Percentiles rank a stretch among this genome's conserved stretches.
phyloP scores from a whole-genome alignment of 2,888 invertebrate genomes.

The Odontothrips loti region DNA sequence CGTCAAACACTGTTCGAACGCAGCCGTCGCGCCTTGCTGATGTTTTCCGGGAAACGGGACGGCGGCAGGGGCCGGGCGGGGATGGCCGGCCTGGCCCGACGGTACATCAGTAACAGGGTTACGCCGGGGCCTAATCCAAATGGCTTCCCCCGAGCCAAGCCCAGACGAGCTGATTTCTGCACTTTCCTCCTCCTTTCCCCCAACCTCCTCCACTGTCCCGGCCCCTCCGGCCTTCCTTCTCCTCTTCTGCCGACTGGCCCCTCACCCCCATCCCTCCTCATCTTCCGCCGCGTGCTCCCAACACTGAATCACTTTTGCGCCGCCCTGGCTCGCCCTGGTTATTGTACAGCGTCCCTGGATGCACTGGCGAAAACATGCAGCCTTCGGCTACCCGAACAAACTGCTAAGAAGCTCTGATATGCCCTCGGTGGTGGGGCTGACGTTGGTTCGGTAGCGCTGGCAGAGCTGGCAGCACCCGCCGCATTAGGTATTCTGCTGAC shows the following conservation, averaged over 20 bases:
- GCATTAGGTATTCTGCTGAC: too few species aligned
- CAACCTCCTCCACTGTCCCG: neutral
- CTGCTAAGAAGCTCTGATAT: too few species aligned
- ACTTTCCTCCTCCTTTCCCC: neutral
- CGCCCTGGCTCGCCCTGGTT: too few species aligned
- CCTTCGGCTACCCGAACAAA: too few species aligned
- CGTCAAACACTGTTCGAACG: slow-evolving; percentile 33
- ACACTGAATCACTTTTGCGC: too few species aligned
- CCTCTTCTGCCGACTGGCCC: neutral
- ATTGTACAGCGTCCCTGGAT: too few species aligned
- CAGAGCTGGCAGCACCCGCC: too few species aligned
- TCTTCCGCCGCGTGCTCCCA: too few species aligned
- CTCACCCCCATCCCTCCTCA: too few species aligned
- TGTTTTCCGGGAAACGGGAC: neutral
- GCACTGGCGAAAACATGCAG: too few species aligned
- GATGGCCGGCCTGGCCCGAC: slow-evolving; percentile 37
- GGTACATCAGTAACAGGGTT: slow-evolving; percentile 26
- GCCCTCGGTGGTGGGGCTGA: too few species aligned
- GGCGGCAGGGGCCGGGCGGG: slow-evolving; percentile 34
- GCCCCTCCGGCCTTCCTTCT: neutral
- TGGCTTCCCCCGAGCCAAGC: slow-evolving; percentile 9
- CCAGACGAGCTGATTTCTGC: slow-evolving; percentile 19
- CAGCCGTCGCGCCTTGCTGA: slow-evolving; percentile 34
- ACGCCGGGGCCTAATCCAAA: slow-evolving; percentile 6
- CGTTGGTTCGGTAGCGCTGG: too few species aligned